Conservation (phyloP, 2,113 vertebrate species). For the Scortum barcoo region DNA sequence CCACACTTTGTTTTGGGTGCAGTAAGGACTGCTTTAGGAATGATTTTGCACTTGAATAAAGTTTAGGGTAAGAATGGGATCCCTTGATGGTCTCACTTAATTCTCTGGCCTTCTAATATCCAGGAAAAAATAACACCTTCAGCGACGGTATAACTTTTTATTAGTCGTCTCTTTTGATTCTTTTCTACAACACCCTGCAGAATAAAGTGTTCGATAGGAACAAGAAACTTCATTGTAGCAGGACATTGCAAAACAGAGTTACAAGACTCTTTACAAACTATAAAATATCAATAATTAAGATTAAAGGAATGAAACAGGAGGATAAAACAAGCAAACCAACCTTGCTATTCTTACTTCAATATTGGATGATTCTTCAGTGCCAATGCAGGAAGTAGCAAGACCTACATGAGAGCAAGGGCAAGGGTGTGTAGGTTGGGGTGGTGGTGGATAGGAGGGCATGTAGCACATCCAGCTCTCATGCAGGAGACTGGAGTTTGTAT, state of each 20-base stretch:
- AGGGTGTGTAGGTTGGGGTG: neutral
- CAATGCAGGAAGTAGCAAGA: neutral
- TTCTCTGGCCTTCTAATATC: conserved; percentile 36
- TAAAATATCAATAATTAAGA: conserved; percentile 8
- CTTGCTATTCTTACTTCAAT: neutral
- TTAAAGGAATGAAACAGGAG: conserved; percentile 3
- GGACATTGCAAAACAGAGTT: conserved; percentile 28
- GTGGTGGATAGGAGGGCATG: neutral
- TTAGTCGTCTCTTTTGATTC: conserved; percentile 14
- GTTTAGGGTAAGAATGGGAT: conserved; percentile 31
- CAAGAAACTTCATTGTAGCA: neutral
- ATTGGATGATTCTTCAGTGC: neutral
- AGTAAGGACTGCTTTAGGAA: conserved; percentile 32
- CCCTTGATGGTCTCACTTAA: conserved; percentile 18
- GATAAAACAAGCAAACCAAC: neutral
- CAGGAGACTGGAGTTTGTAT: neutral
- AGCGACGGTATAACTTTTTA: neutral
- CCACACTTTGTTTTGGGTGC: conserved; percentile 52
- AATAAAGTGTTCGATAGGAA: conserved; percentile 15
- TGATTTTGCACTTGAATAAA: conserved; percentile 39
- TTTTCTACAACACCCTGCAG: conserved; percentile 9
- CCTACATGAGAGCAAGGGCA: neutral
- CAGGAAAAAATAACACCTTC: conserved; percentile 14
- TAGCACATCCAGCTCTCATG: neutral
- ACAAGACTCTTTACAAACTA: neutral